These are phyloP conservation scores for Abscondita cerata DNA, from an alignment of 2,888 invertebrate genomes.

Conservation along the genomic window DNA sequence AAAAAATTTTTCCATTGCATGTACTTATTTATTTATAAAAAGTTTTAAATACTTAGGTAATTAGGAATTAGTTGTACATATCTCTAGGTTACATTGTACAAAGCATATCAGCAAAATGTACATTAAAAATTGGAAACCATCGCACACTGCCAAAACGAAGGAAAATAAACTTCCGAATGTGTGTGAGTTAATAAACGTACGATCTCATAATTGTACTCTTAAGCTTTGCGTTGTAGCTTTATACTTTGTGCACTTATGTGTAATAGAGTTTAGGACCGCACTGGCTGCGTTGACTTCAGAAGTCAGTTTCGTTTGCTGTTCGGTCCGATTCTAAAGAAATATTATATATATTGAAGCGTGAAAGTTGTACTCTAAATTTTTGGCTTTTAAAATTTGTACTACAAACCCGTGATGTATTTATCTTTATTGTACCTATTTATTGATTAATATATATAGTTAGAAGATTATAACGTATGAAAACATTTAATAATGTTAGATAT, in stretches of 20 bases:
- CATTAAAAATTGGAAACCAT: slow-evolving; percentile 55
- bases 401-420: slow-evolving; percentile 26
- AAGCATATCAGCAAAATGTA: slow-evolving; percentile 44
- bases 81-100: slow-evolving; percentile 28
- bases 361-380: slow-evolving; percentile 6
- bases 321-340: too few relatives aligned
- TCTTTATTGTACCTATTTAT: slow-evolving; percentile 21
- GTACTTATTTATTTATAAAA: slow-evolving; percentile 24
- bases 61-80: slow-evolving; percentile 27
- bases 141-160: slow-evolving; percentile 52
- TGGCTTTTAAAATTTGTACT: slow-evolving; percentile 18
- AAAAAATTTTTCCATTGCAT: slow-evolving; percentile 1
- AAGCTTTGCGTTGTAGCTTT: slow-evolving; percentile 34
- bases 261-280: too few relatives aligned
- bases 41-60: slow-evolving; percentile 12
- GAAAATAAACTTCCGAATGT: not conserved
- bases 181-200: slow-evolving; percentile 2
- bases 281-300: too few relatives aligned
- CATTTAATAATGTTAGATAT: slow-evolving; percentile 21
- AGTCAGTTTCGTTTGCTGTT: too few relatives aligned
- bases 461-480: slow-evolving; percentile 17
- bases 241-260: slow-evolving; percentile 32
- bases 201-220: slow-evolving; percentile 21
- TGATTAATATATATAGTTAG: slow-evolving; percentile 18
- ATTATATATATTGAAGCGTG: slow-evolving; percentile 9